These are phyloP conservation scores for Lucinisca nassula DNA, from an alignment of 2,888 invertebrate genomes.

Conservation along the genomic window DNA sequence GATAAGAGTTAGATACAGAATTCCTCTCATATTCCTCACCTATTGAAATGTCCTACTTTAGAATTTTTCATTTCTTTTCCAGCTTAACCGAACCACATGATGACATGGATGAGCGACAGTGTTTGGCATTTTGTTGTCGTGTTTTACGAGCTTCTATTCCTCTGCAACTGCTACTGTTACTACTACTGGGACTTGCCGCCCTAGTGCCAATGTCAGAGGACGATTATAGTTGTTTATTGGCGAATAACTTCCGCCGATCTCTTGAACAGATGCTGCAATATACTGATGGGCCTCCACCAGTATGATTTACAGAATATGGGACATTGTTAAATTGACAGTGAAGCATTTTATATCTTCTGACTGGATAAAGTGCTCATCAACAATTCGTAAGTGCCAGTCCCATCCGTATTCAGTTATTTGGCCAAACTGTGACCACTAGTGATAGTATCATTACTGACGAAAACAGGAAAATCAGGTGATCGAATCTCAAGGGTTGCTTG, in stretches of 20 bases:
- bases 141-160: conserved; percentile 97
- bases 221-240: conserved; percentile 95
- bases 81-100: conserved; percentile 75
- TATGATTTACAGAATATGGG: too few relatives aligned
- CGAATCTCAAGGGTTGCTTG: too few relatives aligned
- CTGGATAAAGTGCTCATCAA: too few relatives aligned
- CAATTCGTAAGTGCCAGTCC: neutral
- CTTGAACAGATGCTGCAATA: conserved; percentile 96
- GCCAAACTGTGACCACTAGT: too few relatives aligned
- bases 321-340: too few relatives aligned
- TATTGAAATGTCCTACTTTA: too few relatives aligned
- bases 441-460: too few relatives aligned
- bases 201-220: conserved; percentile 95
- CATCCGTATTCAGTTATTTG: neutral
- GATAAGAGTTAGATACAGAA: too few relatives aligned
- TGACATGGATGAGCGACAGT: conserved; percentile 36
- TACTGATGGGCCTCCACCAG: conserved; percentile 97
- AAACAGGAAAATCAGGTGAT: too few relatives aligned
- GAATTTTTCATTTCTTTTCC: conserved; percentile 44
- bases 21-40: too few relatives aligned
- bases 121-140: conserved; percentile 93
- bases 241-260: conserved; percentile 94
- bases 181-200: conserved; percentile 97
- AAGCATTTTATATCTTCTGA: too few relatives aligned
- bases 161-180: conserved; percentile 97